Evolutionary conservation across 2,797 vertebrate species (phyloP).

Genomic region (Sternarchorhynchus goeldii): DNA sequence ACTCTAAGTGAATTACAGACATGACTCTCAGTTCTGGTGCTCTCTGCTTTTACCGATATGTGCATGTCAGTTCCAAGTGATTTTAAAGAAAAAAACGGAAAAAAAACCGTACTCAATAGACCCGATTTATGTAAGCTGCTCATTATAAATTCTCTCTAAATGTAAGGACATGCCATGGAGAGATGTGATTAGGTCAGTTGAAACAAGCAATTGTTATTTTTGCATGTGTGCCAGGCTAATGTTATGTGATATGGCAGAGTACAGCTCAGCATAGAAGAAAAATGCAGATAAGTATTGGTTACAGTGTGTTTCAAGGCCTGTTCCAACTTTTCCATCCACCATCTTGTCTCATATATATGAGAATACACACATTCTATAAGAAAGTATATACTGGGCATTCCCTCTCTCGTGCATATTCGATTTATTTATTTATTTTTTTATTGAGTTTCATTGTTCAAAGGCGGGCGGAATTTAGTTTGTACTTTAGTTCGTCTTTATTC

Average conservation of each 20-base stretch:
- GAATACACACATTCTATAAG: neutral
- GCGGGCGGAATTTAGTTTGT: no score
- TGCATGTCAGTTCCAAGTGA: constrained; percentile 25
- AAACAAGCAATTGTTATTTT: constrained; percentile 53
- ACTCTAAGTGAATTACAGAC: constrained; percentile 57
- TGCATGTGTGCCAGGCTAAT: constrained; percentile 49
- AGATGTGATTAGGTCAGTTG: constrained; percentile 56
- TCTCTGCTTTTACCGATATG: constrained; percentile 34
- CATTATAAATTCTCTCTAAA: constrained; percentile 48
- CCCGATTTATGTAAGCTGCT: constrained; percentile 49
- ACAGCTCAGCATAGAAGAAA: constrained; percentile 32
- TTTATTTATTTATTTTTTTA: neutral
- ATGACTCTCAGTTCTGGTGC: constrained; percentile 16
- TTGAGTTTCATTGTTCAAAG: no score
- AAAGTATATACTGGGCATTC: neutral
- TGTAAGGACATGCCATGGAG: constrained; percentile 49
- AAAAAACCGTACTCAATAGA: constrained; percentile 30
- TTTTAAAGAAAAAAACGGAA: constrained; percentile 25
- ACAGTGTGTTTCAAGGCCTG: constrained; percentile 38
- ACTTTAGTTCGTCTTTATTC: no score
- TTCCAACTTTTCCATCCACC: constrained; percentile 18
- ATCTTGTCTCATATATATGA: constrained; percentile 3
- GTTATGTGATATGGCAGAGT: constrained; percentile 53
- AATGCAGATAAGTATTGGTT: constrained; percentile 51
- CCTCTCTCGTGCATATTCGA: neutral